Evolutionary conservation across 2,113 vertebrate species (phyloP).

Genomic region (Ctenomys sociabilis): DNA sequence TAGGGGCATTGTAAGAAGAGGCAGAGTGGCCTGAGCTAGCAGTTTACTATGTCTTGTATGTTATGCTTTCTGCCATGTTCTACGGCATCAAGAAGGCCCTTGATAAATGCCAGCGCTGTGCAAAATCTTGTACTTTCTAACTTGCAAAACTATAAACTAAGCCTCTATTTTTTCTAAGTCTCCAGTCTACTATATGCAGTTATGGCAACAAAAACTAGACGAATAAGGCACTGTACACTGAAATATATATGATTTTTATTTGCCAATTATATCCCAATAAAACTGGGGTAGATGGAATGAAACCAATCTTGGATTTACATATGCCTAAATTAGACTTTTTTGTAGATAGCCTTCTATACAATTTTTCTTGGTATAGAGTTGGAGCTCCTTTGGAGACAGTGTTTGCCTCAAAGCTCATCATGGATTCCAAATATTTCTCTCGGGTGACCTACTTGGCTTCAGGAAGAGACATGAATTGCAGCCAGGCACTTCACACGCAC

Average conservation of each 20-base stretch:
- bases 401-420: background rate
- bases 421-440: background rate
- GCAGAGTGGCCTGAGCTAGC: background rate
- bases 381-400: background rate
- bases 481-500: background rate
- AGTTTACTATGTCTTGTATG: background rate
- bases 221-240: background rate
- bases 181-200: background rate
- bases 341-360: background rate
- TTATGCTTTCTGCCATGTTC: background rate
- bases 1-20: background rate
- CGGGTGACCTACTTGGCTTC: constrained; percentile 19
- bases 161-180: background rate
- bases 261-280: background rate
- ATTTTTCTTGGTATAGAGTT: background rate
- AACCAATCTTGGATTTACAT: background rate
- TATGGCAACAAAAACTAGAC: background rate
- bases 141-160: background rate
- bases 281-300: background rate
- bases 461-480: background rate
- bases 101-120: background rate
- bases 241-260: background rate
- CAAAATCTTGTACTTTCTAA: background rate
- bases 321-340: background rate
- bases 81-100: background rate